Percentiles rank a stretch among this genome's conserved stretches.
Conservation (phyloP, 2,113 vertebrate genomes). For the Zosterops lateralis region DNA sequence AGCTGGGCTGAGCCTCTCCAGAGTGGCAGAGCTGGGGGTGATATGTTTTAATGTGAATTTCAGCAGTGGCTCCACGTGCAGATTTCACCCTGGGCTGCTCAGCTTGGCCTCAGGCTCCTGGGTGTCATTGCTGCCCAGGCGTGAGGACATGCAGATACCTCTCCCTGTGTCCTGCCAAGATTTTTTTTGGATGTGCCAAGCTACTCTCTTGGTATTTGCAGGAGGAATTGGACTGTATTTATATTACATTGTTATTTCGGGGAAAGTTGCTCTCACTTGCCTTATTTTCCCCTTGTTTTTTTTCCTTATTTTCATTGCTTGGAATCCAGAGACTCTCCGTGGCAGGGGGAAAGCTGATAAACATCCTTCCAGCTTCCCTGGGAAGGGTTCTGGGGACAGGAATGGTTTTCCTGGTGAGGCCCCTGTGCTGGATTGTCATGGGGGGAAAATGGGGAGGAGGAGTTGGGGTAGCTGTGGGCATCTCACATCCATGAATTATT, state of each 20-base stretch:
- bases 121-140: neutral
- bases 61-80: neutral
- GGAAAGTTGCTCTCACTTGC: neutral
- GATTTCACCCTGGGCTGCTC: neutral
- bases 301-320: neutral
- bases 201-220: neutral
- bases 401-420: neutral
- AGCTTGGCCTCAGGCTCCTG: neutral
- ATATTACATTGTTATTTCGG: constrained; percentile 14
- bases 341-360: neutral
- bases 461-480: neutral
- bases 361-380: neutral
- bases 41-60: fast-evolving
- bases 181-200: neutral
- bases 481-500: fast-evolving
- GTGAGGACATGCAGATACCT: constrained; percentile 10
- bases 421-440: fast-evolving
- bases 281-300: neutral
- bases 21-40: neutral
- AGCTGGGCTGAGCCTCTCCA: neutral
- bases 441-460: neutral
- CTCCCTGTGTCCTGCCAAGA: neutral
- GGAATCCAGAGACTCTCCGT: neutral
- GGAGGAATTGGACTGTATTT: constrained; percentile 15
- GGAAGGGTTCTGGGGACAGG: neutral